Evolutionary conservation across 2,113 vertebrate species (phyloP), one percentile per base, ranked within the genome.

Genomic region (Semnornis frantzii): DNA sequence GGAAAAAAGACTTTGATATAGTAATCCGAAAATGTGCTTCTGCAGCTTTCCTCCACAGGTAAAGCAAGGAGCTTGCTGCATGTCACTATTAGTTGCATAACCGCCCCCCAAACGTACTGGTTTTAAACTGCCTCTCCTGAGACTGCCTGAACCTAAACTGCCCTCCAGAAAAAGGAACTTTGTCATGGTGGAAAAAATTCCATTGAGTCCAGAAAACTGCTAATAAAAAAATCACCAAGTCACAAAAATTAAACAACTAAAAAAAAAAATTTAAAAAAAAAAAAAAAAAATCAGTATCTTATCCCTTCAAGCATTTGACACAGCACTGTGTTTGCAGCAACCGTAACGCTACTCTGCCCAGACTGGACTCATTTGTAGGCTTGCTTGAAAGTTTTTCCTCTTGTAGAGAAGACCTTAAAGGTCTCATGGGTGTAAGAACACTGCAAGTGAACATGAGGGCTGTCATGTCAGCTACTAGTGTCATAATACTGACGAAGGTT

Each of bases 351-450:
- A 92, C 95, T 91, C 93, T 86, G 92, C 92, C 92, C 77, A 80
- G 97, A 92, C 94, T 92, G 95, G 93, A 95, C 94, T 73, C 72
- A 94, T 70, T 82, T 97, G 97, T 92, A 98, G 96, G 97, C 98
- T 97, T 97, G 97, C 98, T 96, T 95, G 78, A 84, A 95, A 96
- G 95, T 96, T 98, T 98, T 98, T 98, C 97, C 98, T 98, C 98
- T 99, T 98, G 97, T 96, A 98, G 98, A 99, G 93, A 97, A 98
- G 98, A 98, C 98, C 98, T 98, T 98, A 98, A 98, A 96, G 98
- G 98, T 97, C 98, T 98, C 93, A 94, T 28, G 21, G 97, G 97
- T 93, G 37, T 62, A 96, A 77, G 96, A 98, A 97, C 96, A 97
- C 95, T 97, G 97, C 83, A 92, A 97, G 79, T 93, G 90, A 97